Base-by-base conservation (phyloP, 2,113 vertebrate species). In the Seriola rivoliana region DNA sequence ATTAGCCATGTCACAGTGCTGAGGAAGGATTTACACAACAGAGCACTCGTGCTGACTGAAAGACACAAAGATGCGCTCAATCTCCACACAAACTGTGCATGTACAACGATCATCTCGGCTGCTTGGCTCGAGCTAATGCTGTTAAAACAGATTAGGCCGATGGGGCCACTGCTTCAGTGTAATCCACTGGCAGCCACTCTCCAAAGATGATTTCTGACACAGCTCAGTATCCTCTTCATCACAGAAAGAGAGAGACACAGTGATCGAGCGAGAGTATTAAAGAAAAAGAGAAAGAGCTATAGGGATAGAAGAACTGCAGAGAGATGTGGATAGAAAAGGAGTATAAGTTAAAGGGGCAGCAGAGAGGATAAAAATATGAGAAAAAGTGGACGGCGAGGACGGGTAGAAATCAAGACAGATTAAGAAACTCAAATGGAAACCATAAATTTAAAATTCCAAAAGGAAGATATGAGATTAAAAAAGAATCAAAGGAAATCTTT, bases 61-160 rank as follows among this genome's bases (percentile, higher is more conserved):
- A 62, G 71, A 85, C 80, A 84, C 54, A 74, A 72, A 82, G 60
- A 75, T 36, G 55, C 13, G 32, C 75, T 88, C 54, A 70, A 69
- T 72, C 71, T 74, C 55, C 62, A 12, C 59, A 60, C 70, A 84
- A 40, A 38, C 38, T n/a, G 48, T 17, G 40, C 64, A 52, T 54
- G 63, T 48, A 44, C 36, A n/a, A 4, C 48, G 38, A 75, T 25
- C 16, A 60, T 63, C 40, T 62, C 21, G 65, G 64, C 76, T 59
- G 81, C 69, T 73, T 50, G 59, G 80, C 73, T 48, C 44, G 54
- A 77, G 88, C 72, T 77, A 86, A 88, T 71, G 73, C 88, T 91
- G 86, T 81, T 92, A 65, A 87, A 82, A 87, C 78, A 86, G 87
- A 90, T 91, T 90, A 88, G 78, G 62, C 34, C 73, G 85, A 89